Conservation (phyloP, 2,797 vertebrate species). For the Heteromormyrus szaboi region DNA sequence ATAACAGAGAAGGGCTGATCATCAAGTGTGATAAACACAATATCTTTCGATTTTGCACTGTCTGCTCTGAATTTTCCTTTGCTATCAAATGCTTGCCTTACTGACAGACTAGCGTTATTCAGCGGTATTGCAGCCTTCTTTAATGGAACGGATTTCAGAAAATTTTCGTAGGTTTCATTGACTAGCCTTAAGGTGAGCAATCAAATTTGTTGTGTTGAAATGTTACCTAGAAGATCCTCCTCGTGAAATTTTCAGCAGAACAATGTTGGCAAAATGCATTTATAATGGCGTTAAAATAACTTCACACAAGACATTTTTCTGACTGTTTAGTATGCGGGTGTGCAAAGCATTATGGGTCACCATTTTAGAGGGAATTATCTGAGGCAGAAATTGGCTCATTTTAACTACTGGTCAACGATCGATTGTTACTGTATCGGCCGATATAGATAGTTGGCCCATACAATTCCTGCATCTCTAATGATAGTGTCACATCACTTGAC, state of each 20-base stretch:
- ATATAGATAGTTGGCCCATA: background rate
- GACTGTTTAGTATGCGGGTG: background rate
- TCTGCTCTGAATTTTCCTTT: background rate
- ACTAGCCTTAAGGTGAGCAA: background rate
- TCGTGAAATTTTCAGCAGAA: background rate
- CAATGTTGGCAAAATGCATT: background rate
- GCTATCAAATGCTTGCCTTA: background rate
- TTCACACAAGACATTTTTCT: background rate
- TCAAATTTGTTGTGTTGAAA: background rate
- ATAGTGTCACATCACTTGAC: background rate
- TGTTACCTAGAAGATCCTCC: background rate
- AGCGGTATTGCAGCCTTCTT: background rate
- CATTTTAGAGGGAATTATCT: background rate
- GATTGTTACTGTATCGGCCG: background rate
- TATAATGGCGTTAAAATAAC: background rate
- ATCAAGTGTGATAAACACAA: background rate
- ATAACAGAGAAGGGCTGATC: background rate
- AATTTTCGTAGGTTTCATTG: background rate
- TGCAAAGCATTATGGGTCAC: background rate
- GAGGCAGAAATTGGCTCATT: background rate
- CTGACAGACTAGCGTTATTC: background rate
- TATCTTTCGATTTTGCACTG: background rate
- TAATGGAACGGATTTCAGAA: background rate
- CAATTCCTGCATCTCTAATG: background rate
- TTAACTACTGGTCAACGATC: background rate